These are phyloP conservation scores for Alauda arvensis DNA, from an alignment of 2,797 vertebrate genomes.

Conservation along the genomic window DNA sequence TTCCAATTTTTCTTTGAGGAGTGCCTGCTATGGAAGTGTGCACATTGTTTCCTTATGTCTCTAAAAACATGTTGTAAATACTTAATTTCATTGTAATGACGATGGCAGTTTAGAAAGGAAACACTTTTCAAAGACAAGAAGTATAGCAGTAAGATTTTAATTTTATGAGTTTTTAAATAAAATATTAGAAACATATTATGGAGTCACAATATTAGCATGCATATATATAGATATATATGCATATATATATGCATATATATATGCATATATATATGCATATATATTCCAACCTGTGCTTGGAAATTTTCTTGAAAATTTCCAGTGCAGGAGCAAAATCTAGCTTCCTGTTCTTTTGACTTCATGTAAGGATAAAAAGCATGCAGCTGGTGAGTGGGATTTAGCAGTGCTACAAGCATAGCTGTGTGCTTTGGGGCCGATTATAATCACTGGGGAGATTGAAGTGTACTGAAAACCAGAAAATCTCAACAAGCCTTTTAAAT, in stretches of 20 bases:
- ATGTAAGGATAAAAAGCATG: background rate
- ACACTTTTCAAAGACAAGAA: background rate
- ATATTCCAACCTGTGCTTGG: background rate
- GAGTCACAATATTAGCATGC: background rate
- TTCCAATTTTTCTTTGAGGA: background rate
- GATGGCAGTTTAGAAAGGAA: background rate
- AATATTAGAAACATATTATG: background rate
- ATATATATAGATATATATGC: background rate
- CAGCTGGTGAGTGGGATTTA: background rate
- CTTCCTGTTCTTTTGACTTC: background rate
- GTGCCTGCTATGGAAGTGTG: background rate
- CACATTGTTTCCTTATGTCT: background rate
- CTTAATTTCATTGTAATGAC: background rate
- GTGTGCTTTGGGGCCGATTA: background rate
- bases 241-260: background rate
- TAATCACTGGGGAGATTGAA: background rate
- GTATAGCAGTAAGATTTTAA: background rate
- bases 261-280: background rate
- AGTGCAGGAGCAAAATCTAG: background rate
- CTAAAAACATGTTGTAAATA: background rate
- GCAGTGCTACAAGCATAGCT: background rate
- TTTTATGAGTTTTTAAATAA: background rate
- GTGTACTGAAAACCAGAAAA: slow-evolving; percentile 11
- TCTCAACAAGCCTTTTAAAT: background rate
- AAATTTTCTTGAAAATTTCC: background rate